Base-by-base conservation (phyloP, 2,797 vertebrate species). In the Sebastes steindachneri region DNA sequence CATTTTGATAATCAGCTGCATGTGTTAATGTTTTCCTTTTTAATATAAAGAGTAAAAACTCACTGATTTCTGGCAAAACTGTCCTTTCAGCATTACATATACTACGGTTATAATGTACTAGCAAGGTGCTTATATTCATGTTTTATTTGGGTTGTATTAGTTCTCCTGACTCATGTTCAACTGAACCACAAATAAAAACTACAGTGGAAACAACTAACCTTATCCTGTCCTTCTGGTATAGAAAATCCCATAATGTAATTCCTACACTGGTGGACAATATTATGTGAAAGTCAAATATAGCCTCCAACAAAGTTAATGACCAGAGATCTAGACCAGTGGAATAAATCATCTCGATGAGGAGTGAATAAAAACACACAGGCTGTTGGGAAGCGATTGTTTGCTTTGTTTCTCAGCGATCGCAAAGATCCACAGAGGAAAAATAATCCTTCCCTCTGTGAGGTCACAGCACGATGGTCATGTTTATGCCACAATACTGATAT, bases 401-500 rank as follows among this genome's bases (percentile, higher is more conserved):
- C 9, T 67, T 55, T 11, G 5, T 23, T 26, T 64, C n/a, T 68
- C 57, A 17, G 45, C 6, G 60, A 69, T 69, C 35, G 67, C 51
- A 72, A 65, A 54, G 26, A 73, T 5, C 41, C 2, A 55, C 41
- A 26, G 19, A 26, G 17, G 35, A 41, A 62, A 69, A 75, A 60
- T 78, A 76, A 77, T 75, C 86, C 28, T 4, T 41, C 80, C 25
- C 75, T 35, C 67, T 23, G 31, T 17, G 71, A 62, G 28, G 51
- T 80, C 73, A 62, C 4, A 3, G 14, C 41, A 28, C 10, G 6
- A 60, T 26, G 23, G 29, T 45, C 58, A 35, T 81, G 64, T 86
- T 91, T 26, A 54, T 23, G 33, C 51, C 54, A 60, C 54, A 1
- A 25, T n/a, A 8, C 58, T 4, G 23, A 84, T 80, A 94, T 92